These are phyloP conservation scores for Epizoanthus illoricatus DNA, from an alignment of 92 coral and sea anemone species.

Conservation along the genomic window DNA sequence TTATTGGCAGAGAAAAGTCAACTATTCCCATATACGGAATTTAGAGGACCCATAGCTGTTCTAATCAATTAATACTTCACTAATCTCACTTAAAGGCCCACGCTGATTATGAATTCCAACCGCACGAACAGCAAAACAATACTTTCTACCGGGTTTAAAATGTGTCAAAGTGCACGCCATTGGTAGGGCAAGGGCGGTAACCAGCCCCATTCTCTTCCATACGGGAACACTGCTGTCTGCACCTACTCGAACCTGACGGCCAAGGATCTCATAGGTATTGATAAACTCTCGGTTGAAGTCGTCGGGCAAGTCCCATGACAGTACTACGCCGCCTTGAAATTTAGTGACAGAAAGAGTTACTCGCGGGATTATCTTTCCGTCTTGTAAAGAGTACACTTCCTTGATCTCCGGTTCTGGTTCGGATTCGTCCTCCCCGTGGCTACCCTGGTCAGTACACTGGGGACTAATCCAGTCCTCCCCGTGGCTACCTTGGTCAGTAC, in stretches of 20 bases:
- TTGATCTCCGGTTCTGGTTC: constrained; percentile 27
- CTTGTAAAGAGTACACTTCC: constrained; percentile 26
- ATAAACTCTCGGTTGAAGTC: constrained; percentile 6
- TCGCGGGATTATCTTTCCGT: not conserved
- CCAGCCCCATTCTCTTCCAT: constrained; percentile 29
- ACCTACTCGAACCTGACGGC: constrained; percentile 6
- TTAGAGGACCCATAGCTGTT: too few species aligned
- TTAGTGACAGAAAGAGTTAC: constrained; percentile 15
- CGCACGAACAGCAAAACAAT: constrained; percentile 33
- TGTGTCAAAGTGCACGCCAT: constrained; percentile 35
- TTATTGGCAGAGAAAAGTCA: too few species aligned
- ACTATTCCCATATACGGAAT: too few species aligned
- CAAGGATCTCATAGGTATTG: constrained; percentile 26
- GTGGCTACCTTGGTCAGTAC: too few species aligned
- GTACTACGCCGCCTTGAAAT: constrained; percentile 7
- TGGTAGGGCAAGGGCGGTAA: constrained; percentile 16
- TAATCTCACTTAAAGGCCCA: constrained; percentile 31
- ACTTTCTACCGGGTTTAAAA: constrained; percentile 7
- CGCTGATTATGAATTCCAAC: constrained; percentile 21
- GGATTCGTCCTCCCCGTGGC: not conserved
- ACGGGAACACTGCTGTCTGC: not conserved
- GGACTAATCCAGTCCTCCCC: not conserved
- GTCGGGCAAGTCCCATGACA: constrained; percentile 20
- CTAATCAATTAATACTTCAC: constrained; percentile 12
- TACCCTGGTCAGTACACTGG: too few species aligned